A percentile compares a stretch with the other conserved stretches of the same genome.
Conservation (phyloP, 2,113 vertebrate genomes). For the Mormoops blainvillei region DNA sequence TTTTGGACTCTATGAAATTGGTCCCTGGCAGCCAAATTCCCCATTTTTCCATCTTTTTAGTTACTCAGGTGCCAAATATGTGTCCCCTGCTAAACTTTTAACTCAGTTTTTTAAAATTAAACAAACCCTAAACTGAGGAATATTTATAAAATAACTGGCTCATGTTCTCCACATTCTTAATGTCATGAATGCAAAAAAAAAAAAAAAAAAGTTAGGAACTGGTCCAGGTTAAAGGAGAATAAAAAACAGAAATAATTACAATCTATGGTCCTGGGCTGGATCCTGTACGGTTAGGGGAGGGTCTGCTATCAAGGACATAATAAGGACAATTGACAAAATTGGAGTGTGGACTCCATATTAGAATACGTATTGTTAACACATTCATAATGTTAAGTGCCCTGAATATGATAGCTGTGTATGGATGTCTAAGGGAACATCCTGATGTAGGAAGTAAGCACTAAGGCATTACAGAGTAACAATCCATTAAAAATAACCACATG, state of each 20-base stretch:
- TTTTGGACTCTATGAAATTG: background rate
- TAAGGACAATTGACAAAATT: background rate
- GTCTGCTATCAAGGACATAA: background rate
- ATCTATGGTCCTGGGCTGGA: background rate
- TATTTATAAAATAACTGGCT: background rate
- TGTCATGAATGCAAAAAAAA: background rate
- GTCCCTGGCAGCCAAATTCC: background rate
- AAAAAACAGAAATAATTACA: background rate
- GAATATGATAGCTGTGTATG: background rate
- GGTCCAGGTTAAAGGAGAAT: background rate
- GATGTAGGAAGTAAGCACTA: background rate
- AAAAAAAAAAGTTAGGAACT: background rate
- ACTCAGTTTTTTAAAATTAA: background rate
- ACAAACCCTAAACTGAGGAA: background rate
- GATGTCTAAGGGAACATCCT: background rate
- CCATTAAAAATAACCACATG: background rate
- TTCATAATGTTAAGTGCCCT: background rate
- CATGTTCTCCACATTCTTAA: background rate
- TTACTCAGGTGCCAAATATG: background rate
- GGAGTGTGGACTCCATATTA: background rate
- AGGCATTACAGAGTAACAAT: background rate
- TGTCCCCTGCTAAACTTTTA: background rate
- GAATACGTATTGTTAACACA: background rate
- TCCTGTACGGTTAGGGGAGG: background rate
- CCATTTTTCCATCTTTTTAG: background rate